Conservation (phyloP, 2,113 vertebrate genomes). For the Triplophysa rosa region DNA sequence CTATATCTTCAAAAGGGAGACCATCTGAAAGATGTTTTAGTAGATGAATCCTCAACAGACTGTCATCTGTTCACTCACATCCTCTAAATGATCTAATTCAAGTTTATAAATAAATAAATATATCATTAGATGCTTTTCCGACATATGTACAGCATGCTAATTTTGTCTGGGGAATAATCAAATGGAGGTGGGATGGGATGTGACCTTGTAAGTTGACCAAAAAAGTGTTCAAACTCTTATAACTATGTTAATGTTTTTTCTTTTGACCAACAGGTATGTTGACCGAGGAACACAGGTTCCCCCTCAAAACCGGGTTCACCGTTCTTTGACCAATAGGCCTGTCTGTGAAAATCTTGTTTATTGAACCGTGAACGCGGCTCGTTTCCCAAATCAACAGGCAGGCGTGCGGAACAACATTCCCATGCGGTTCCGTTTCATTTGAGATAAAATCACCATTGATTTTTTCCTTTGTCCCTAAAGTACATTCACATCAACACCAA, state of each 20-base stretch:
- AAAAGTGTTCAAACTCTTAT: too few relatives aligned
- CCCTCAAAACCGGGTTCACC: too few relatives aligned
- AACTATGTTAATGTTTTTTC: not conserved
- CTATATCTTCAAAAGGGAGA: not conserved
- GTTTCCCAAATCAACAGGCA: constrained; percentile 4
- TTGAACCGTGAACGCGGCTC: not conserved
- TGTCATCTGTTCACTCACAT: not conserved
- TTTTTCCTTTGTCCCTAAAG: constrained; percentile 9
- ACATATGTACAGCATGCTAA: not conserved
- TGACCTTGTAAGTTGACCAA: too few relatives aligned
- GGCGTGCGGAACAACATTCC: not conserved
- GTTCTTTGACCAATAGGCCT: not conserved
- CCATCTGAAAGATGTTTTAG: not conserved
- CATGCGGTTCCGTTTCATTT: constrained; percentile 3
- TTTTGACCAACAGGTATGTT: not conserved
- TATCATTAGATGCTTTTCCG: not conserved
- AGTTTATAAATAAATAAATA: too few relatives aligned
- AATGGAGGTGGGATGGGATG: too few relatives aligned
- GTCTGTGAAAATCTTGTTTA: not conserved
- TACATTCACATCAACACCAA: constrained; percentile 22
- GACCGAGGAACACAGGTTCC: too few relatives aligned
- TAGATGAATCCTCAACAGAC: not conserved
- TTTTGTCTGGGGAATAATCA: too few relatives aligned
- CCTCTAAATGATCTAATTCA: too few relatives aligned
- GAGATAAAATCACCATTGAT: constrained; percentile 3